phyloP scores from a whole-genome alignment of 2,113 vertebrate genomes.

The Illadopsis cleaveri region DNA sequence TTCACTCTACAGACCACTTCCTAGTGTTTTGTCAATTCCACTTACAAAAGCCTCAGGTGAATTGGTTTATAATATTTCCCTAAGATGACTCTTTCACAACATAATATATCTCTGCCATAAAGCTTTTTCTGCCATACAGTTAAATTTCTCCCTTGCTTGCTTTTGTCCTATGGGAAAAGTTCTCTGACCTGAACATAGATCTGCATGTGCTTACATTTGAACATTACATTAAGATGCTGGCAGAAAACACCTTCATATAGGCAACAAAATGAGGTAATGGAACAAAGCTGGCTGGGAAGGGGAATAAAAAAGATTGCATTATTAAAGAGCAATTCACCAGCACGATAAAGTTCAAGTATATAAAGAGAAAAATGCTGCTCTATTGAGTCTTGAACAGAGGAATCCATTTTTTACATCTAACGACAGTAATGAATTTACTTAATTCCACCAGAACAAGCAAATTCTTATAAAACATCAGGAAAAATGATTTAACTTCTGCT shows the following conservation, averaged over 20 bases:
- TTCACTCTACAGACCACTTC: background rate
- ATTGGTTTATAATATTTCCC: background rate
- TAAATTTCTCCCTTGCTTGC: background rate
- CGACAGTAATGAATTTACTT: background rate
- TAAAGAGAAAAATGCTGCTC: background rate
- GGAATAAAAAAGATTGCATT: background rate
- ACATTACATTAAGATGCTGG: background rate
- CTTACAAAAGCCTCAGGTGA: background rate
- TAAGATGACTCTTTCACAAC: background rate
- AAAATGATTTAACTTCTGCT: background rate
- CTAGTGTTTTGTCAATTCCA: slow-evolving; percentile 2
- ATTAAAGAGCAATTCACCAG: background rate
- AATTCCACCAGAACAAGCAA: background rate
- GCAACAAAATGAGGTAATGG: background rate
- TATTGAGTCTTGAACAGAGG: background rate
- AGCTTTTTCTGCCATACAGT: background rate
- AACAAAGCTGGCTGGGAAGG: background rate
- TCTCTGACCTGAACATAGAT: background rate
- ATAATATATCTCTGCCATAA: background rate
- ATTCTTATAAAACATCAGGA: background rate
- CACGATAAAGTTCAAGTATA: background rate
- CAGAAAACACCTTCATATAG: background rate
- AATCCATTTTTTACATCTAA: background rate
- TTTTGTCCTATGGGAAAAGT: background rate
- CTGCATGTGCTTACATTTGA: background rate